Evolutionary conservation across 2,113 vertebrate genomes (phyloP), one percentile per base, ranked within the genome.

Genomic region (Prochilodus magdalenae): DNA sequence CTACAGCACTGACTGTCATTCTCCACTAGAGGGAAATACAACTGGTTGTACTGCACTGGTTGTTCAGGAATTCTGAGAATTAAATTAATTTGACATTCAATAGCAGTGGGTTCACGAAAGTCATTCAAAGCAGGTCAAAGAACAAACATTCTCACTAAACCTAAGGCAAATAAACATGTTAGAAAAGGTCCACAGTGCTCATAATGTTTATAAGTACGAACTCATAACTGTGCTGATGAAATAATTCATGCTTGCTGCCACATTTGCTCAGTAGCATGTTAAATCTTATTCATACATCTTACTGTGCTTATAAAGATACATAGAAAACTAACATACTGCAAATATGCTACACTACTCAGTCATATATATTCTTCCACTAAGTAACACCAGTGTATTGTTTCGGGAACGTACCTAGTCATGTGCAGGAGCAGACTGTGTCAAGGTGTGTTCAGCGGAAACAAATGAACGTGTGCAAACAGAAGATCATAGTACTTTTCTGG

Each of bases 11-110:
- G 22, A 13, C 44, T 8, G 10, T 33, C 22, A 40, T 40, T 11
- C 24, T 57, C 75, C 73, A 85, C 74, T 55, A 70, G 77, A 80
- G 65, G 83, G 53, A 73, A 76, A 22, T 47, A 7, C 26, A 40
- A 20, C 29, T 57, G 36, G 20, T 71, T 79, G 14, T 30, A 16
- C 16, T 49, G 49, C 18, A 73, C 22, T 44, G n/a, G 5, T 44
- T 70, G 13, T 44, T 40, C 33, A 69, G 18, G 22, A 22, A 44
- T n/a, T 33, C 30, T 67, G 18, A 67, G 30, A 15, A 11, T 36
- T 16, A 36, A 22, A 8, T 33, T 1, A 22, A 13, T 33, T 65
- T 16, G n/a, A 5, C 27, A 65, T 16, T 30, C 1, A 65, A 16
- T 65, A 10, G 40, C 1, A 44, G 40, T 44, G 40, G 40, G 62